Percentiles rank a stretch among this genome's conserved stretches.
Evolutionary conservation across 2,888 invertebrate species (phyloP).

Genomic region (Cinara cedri): DNA sequence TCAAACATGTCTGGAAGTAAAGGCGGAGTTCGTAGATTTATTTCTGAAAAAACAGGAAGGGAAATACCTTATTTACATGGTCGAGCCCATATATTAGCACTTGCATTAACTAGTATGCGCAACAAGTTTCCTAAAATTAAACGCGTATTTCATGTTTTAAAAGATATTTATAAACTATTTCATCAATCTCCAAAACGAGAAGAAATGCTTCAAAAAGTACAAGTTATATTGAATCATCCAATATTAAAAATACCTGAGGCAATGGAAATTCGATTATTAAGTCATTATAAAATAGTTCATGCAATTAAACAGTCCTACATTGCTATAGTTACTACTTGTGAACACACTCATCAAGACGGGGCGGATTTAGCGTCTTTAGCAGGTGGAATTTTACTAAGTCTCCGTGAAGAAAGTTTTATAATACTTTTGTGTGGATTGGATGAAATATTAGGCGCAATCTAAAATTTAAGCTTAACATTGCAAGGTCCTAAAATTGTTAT

Average conservation of each 20-base stretch:
- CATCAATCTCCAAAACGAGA: slow-evolving; percentile 29
- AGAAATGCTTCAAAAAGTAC: slow-evolving; percentile 17
- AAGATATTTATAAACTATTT: slow-evolving; percentile 37
- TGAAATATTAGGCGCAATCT: slow-evolving; percentile 28
- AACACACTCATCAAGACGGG: neutral
- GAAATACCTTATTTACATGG: slow-evolving; percentile 16
- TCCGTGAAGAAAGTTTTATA: slow-evolving; percentile 25
- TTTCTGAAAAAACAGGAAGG: neutral
- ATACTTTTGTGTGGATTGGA: slow-evolving; percentile 12
- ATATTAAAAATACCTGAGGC: slow-evolving; percentile 20
- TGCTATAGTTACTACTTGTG: neutral
- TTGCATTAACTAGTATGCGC: slow-evolving; percentile 23
- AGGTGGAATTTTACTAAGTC: slow-evolving; percentile 10
- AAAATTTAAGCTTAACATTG: slow-evolving; percentile 20
- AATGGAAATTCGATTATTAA: slow-evolving; percentile 18
- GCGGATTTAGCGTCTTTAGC: slow-evolving; percentile 18
- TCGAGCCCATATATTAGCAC: slow-evolving; percentile 21
- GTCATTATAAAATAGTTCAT: slow-evolving; percentile 19
- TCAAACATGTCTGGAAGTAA: slow-evolving; percentile 21
- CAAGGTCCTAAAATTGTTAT: slow-evolving; percentile 5
- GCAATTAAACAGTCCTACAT: slow-evolving; percentile 11
- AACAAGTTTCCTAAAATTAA: slow-evolving; percentile 36
- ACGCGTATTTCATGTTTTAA: slow-evolving; percentile 19
- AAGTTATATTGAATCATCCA: neutral
- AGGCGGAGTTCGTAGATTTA: too few species aligned